Percentiles rank a stretch among this genome's conserved stretches.
Conservation (phyloP, 2,888 invertebrate species). For the Drosophila cognata region DNA sequence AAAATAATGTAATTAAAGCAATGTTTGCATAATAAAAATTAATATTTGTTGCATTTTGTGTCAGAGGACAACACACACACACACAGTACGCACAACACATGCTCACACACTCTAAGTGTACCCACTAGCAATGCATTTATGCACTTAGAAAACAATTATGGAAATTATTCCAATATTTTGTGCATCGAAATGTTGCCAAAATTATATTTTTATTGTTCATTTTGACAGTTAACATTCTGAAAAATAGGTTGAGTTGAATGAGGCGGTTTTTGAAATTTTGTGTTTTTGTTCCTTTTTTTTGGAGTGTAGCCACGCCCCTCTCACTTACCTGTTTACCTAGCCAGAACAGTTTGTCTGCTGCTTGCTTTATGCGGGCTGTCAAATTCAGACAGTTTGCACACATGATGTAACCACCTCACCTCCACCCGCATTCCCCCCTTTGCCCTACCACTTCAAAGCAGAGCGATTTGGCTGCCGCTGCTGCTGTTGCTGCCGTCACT, state of each 20-base stretch:
- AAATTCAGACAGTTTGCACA: slow-evolving; percentile 80
- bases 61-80: slow-evolving; percentile 23
- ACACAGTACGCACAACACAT: not conserved
- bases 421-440: not conserved
- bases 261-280: not conserved
- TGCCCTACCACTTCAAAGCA: not conserved
- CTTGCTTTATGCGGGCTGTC: slow-evolving; percentile 82
- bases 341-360: slow-evolving; percentile 44
- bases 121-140: slow-evolving; percentile 27
- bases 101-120: slow-evolving; percentile 5
- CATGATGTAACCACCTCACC: slow-evolving; percentile 44
- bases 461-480: slow-evolving; percentile 48
- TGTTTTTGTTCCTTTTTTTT: too few relatives aligned
- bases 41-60: slow-evolving; percentile 79
- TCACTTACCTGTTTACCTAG: slow-evolving; percentile 49
- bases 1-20: slow-evolving; percentile 80
- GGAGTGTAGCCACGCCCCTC: slow-evolving; percentile 7
- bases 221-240: not conserved
- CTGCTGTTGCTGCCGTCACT: slow-evolving; percentile 19
- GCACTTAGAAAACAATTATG: not conserved
- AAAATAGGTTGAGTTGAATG: not conserved
- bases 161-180: not conserved
- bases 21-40: slow-evolving; percentile 79
- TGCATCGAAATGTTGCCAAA: not conserved
- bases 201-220: not conserved